phyloP scores from a whole-genome alignment of 2,888 invertebrate genomes.

The Drosophila prostipennis region DNA sequence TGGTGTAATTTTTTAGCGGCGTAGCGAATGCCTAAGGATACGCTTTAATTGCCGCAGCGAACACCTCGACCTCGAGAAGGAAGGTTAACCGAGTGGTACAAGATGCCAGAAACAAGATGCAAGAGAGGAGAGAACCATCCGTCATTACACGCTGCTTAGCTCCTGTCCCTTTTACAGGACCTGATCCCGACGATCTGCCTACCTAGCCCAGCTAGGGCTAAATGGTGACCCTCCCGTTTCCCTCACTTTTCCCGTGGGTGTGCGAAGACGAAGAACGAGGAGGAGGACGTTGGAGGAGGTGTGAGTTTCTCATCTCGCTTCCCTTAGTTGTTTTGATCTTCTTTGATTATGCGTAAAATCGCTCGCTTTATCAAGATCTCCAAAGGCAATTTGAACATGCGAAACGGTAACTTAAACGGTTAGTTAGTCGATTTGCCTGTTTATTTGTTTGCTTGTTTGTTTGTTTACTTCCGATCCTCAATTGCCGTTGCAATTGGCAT shows the following conservation, averaged over 20 bases:
- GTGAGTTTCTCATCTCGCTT: slow-evolving; percentile 59
- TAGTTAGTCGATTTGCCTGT: slow-evolving; percentile 45
- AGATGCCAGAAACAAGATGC: slow-evolving; percentile 1
- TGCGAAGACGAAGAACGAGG: background rate
- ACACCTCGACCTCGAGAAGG: slow-evolving; percentile 47
- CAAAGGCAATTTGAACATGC: slow-evolving; percentile 62
- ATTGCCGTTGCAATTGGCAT: slow-evolving; percentile 62
- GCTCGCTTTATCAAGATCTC: slow-evolving; percentile 75
- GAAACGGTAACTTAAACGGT: slow-evolving; percentile 37
- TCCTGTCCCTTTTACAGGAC: slow-evolving; percentile 53
- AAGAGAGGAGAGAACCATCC: slow-evolving; percentile 6
- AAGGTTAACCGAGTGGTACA: slow-evolving; percentile 43
- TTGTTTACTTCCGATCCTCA: slow-evolving; percentile 5
- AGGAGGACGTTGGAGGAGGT: slow-evolving; percentile 36
- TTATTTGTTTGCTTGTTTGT: background rate
- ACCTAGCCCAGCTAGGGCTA: background rate
- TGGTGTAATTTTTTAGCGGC: slow-evolving; percentile 70
- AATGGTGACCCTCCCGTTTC: slow-evolving; percentile 6
- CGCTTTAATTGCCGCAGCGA: slow-evolving; percentile 71
- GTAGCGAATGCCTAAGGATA: slow-evolving; percentile 76
- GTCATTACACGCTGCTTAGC: slow-evolving; percentile 75
- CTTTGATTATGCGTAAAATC: slow-evolving; percentile 79
- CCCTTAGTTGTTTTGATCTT: slow-evolving; percentile 61
- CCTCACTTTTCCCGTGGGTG: slow-evolving; percentile 33
- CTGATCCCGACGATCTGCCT: background rate